Conservation (phyloP, 64 coral and sea anemone species). For the Pachyseris speciosa region DNA sequence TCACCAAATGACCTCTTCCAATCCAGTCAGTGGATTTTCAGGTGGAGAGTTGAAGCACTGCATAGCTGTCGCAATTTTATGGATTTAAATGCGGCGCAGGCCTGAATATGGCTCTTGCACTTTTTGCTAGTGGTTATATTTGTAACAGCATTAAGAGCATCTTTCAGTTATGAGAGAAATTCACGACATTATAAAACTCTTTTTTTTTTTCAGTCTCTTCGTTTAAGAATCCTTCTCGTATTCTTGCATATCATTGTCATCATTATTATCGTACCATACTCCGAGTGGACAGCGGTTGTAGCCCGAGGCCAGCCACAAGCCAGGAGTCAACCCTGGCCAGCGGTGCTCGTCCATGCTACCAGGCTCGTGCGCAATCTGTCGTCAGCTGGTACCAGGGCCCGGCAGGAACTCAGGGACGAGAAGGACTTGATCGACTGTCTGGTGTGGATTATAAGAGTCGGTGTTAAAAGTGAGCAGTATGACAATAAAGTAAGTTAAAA, state of each 20-base stretch:
- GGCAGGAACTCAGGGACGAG: slow-evolving; percentile 79
- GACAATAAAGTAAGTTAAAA: slow-evolving; percentile 68
- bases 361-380: slow-evolving; percentile 91
- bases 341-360: slow-evolving; percentile 81
- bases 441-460: slow-evolving; percentile 86
- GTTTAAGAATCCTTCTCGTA: slow-evolving; percentile 73
- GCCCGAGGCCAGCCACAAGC: slow-evolving; percentile 68
- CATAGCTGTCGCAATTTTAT: no score
- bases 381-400: slow-evolving; percentile 78
- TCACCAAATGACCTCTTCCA: no score
- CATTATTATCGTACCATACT: slow-evolving; percentile 81
- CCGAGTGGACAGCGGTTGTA: slow-evolving; percentile 78
- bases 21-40: no score
- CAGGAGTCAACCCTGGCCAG: slow-evolving; percentile 72
- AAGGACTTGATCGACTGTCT: slow-evolving; percentile 86
- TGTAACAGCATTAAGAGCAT: no score
- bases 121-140: no score
- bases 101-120: no score
- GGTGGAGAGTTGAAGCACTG: no score
- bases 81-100: no score
- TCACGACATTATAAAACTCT: no score
- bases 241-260: slow-evolving; percentile 88
- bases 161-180: no score
- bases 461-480: slow-evolving; percentile 70
- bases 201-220: slow-evolving; percentile 70